Conservation (phyloP, 2,113 vertebrate species). For the Psittacula cyanocephala region DNA sequence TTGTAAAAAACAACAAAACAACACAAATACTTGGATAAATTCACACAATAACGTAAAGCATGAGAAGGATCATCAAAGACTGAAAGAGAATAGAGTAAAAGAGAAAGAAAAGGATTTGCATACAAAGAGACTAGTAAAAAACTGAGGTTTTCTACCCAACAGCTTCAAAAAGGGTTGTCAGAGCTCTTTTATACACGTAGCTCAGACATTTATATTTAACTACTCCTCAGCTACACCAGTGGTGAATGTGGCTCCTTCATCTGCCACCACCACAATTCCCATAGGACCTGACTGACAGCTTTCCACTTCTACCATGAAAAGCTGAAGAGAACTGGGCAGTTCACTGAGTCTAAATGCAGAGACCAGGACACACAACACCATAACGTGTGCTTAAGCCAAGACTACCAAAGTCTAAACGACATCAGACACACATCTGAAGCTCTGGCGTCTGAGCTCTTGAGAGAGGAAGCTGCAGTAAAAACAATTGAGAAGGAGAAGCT, state of each 20-base stretch:
- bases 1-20: rapidly evolving
- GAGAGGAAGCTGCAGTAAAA: not conserved
- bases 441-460: not conserved
- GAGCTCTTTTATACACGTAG: not conserved
- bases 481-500: not conserved
- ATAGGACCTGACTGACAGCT: not conserved
- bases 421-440: not conserved
- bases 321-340: not conserved
- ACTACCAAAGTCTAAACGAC: not conserved
- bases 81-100: not conserved
- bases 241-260: not conserved
- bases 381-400: not conserved
- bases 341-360: not conserved
- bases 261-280: not conserved
- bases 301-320: not conserved
- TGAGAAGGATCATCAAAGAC: not conserved
- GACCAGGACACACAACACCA: not conserved
- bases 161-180: not conserved
- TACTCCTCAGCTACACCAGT: not conserved
- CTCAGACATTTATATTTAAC: not conserved
- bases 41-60: not conserved
- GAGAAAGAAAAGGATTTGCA: not conserved
- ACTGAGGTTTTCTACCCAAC: not conserved
- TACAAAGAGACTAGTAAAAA: not conserved
- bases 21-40: not conserved